phyloP scores from a whole-genome alignment of 1,140 invertebrate species.

The Sinella curviseta region DNA sequence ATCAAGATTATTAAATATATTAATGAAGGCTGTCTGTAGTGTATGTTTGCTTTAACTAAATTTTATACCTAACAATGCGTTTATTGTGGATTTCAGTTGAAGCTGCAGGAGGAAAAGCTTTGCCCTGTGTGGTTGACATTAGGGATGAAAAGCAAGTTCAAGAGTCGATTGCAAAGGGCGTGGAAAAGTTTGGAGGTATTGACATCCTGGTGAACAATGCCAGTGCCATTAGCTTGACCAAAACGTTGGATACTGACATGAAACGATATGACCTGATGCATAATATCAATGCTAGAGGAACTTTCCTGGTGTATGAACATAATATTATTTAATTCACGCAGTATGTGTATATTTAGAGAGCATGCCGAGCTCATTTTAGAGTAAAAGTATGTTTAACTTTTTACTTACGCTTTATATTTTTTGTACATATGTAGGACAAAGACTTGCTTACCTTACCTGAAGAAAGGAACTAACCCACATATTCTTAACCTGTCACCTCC shows the following conservation, averaged over 20 bases:
- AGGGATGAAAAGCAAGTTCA: constrained; percentile 80
- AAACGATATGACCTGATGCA: constrained; percentile 95
- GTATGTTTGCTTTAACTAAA: too few species aligned
- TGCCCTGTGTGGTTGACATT: constrained; percentile 93
- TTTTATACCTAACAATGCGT: not conserved
- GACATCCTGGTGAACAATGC: constrained; percentile 96
- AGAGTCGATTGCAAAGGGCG: constrained; percentile 80
- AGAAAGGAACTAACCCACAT: constrained; percentile 87
- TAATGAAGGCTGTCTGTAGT: not conserved
- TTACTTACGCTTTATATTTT: constrained; percentile 12
- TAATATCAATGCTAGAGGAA: constrained; percentile 85
- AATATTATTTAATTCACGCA: not conserved
- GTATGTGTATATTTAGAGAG: not conserved
- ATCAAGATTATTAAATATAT: constrained; percentile 22
- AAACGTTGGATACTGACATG: constrained; percentile 85
- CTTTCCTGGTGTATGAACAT: constrained; percentile 78
- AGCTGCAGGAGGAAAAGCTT: constrained; percentile 81
- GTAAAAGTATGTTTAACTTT: constrained; percentile 5
- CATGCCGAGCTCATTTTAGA: not conserved
- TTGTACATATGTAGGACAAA: constrained; percentile 73
- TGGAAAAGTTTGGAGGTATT: constrained; percentile 92
- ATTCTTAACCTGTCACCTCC: constrained; percentile 96
- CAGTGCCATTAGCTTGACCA: constrained; percentile 89
- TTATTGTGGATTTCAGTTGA: constrained; percentile 70
- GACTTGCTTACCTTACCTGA: constrained; percentile 83